Evolutionary conservation across 2,888 invertebrate species (phyloP), one percentile per base, ranked within the genome.

Genomic region (Diabrotica balteata): DNA sequence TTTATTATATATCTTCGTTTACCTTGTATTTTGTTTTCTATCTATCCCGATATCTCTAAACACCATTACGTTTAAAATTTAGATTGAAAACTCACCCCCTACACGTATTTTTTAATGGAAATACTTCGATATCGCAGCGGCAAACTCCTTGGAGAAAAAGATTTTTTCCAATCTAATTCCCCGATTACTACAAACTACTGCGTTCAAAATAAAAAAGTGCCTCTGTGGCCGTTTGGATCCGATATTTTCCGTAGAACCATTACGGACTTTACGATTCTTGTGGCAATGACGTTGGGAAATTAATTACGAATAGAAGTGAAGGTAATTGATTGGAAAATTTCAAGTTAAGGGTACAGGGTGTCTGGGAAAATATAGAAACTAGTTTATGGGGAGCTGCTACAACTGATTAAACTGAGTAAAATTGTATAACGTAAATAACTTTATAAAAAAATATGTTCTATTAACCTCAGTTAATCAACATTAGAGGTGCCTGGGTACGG

Each of bases 311-410:
- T 46, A 53, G 44, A 44, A 45, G 47, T 17, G n/a, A 11, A 44
- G 53, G 62, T 62, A 62, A 62, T 62, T 62, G 62, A 62, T 47
- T 46, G 62, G 54, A 62, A 62, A 62, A 47, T 54, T 62, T 62
- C 62, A 46, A 54, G 53, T 47, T 45, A 42, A 60, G 32, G 32
- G 60, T 60, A 60, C 87, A 53, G 53, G 22, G 53, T 10, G 4
- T 42, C 32, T 32, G 32, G 32, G 32, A 32, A 32, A 32, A 32
- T 32, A 32, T 4, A 32, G 32, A 32, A 32, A 32, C 32, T 32
- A 32, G 32, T 32, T 32, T 32, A 4, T 4, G 32, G 32, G 4
- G 32, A 32, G 32, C 4, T 32, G 4, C 32, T 32, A 32, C 4
- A 32, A 32, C 32, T 32, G 32, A 5, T 32, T 4, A 32, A 32